Base-by-base conservation (phyloP, 1,140 invertebrate genomes). In the Palaemon carinicauda region DNA sequence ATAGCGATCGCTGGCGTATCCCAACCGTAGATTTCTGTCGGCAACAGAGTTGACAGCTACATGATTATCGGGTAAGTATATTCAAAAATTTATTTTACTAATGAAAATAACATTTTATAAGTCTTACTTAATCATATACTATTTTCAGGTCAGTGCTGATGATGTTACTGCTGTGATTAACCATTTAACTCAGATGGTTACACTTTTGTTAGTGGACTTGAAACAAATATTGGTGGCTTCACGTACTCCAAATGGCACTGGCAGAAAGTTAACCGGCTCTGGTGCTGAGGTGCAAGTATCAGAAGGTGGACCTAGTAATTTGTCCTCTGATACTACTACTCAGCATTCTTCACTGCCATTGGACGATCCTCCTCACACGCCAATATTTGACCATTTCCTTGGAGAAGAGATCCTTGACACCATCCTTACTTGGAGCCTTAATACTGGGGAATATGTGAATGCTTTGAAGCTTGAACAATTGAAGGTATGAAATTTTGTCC, bases 101-200 rank as follows among this genome's bases (percentile, higher is more conserved):
- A n/a, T n/a, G n/a, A n/a, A 74, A 4, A 17, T 31, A 10, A 5
- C 71, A 21, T 19, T 24, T 19, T 24, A 1, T 12, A 17, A 3
- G 21, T 17, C 10, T 17, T 41, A 17, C 17, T 21, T 17, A 17
- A n/a, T n/a, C 75, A 24, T 27, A 19, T 27, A 84, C 89, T 71
- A 78, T 21, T 91, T 91, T n/a, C 91, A 92, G 84, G 91, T 91
- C 27, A 91, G 91, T 85, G 94, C 95, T 87, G 96, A 98, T 92
- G 97, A 98, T 91, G 95, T 98, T 0, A 93, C 97, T 27, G 95
- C 95, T 24, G 97, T 99, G 51, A 95, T 97, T 3, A 97, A 97
- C 91, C 96, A 98, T 90, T 92, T 99, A 90, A 96, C 97, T 90
- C 97, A 98, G 91, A 96, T 99, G 95, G 94, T 96, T 5, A 96